These are phyloP conservation scores for Eudyptes chrysolophus DNA, from an alignment of 2,113 vertebrate species.

Conservation along the genomic window DNA sequence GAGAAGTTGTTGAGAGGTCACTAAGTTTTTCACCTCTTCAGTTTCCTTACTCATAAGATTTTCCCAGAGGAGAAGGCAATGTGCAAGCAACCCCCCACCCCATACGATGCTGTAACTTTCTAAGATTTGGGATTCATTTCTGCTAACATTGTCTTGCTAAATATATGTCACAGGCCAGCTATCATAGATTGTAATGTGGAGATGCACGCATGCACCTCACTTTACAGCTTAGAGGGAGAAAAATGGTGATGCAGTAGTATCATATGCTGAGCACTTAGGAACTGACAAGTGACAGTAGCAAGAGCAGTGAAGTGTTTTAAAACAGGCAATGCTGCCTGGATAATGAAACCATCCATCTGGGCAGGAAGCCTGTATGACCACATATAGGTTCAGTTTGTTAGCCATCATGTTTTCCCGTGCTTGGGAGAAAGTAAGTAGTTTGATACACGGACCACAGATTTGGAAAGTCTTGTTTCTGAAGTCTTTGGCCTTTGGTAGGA, in stretches of 20 bases:
- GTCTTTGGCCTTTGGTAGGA: neutral
- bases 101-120: neutral
- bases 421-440: neutral
- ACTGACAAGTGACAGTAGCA: neutral
- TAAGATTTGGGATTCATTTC: neutral
- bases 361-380: neutral
- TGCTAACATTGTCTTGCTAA: neutral
- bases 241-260: neutral
- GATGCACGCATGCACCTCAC: neutral
- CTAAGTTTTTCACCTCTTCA: neutral
- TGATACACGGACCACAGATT: neutral
- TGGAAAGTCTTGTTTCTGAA: neutral
- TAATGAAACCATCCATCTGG: neutral
- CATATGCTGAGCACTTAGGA: neutral
- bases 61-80: neutral
- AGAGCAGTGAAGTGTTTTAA: neutral
- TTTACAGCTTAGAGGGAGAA: neutral
- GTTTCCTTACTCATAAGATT: neutral
- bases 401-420: neutral
- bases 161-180: neutral
- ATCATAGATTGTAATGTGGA: neutral
- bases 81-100: neutral
- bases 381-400: neutral
- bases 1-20: neutral
- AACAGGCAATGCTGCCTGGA: neutral